Evolutionary conservation across 2,113 vertebrate genomes (phyloP).

Genomic region (Mixornis gularis): DNA sequence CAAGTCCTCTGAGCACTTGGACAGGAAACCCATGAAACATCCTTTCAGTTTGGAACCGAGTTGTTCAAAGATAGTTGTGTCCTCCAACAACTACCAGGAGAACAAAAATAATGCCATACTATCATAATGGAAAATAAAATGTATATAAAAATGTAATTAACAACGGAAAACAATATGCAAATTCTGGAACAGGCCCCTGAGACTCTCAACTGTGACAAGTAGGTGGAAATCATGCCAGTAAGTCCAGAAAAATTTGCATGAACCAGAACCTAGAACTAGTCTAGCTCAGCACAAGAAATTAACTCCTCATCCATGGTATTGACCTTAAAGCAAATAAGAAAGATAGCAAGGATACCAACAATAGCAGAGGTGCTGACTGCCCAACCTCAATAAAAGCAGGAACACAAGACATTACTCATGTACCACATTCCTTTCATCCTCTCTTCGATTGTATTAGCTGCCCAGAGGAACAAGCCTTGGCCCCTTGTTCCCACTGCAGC

Average conservation of each 20-base stretch:
- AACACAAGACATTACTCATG: background rate
- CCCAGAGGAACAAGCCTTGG: background rate
- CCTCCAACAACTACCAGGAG: background rate
- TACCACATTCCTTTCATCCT: background rate
- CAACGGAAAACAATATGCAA: background rate
- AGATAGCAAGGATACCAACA: background rate
- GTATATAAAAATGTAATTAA: background rate
- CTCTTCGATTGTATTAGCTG: background rate
- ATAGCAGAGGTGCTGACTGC: background rate
- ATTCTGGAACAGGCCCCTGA: background rate
- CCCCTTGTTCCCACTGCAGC: background rate
- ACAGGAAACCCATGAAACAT: background rate
- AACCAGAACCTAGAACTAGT: background rate
- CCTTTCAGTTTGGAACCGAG: background rate
- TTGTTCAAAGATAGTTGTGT: background rate
- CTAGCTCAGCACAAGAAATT: background rate
- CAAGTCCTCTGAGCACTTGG: background rate
- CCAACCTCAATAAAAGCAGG: background rate
- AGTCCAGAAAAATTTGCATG: background rate
- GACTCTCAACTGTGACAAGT: background rate
- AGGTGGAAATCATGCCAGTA: background rate
- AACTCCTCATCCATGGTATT: background rate
- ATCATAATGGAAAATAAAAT: background rate
- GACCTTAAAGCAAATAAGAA: background rate
- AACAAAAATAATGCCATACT: background rate